Conservation (phyloP, 2,888 invertebrate species). For the Cataglyphis altisquamis region DNA sequence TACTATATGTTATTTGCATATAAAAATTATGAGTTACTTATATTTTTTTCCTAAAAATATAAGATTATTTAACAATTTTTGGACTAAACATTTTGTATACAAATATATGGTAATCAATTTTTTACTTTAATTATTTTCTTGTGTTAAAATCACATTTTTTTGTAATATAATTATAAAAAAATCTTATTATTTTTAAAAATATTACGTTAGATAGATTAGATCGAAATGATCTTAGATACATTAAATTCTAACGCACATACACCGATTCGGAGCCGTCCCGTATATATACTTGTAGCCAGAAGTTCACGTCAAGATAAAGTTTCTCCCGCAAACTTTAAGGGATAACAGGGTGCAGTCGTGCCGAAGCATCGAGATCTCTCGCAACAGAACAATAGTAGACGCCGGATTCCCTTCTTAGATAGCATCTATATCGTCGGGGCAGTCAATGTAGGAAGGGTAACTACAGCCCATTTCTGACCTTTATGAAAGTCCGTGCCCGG, state of each 20-base stretch:
- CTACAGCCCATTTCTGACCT: constrained; percentile 70
- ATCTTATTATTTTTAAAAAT: not conserved
- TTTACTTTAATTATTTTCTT: not conserved
- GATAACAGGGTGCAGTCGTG: constrained; percentile 62
- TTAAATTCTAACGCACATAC: constrained; percentile 11
- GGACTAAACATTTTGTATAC: not conserved
- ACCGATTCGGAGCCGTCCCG: not conserved
- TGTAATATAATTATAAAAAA: not conserved
- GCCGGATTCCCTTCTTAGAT: constrained; percentile 76
- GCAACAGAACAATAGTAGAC: constrained; percentile 70
- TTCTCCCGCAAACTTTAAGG: constrained; percentile 68
- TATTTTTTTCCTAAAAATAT: not conserved
- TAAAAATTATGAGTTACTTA: not conserved
- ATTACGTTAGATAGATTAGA: not conserved
- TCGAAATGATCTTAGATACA: not conserved
- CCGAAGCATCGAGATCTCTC: constrained; percentile 73
- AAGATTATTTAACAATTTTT: not conserved
- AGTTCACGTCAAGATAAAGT: constrained; percentile 65
- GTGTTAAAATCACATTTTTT: constrained; percentile 16
- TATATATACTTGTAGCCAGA: constrained; percentile 45
- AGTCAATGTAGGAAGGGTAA: constrained; percentile 66
- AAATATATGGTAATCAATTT: not conserved
- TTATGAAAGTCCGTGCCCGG: constrained; percentile 61
- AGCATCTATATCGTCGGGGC: constrained; percentile 73
- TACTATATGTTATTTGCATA: not conserved